Conservation (phyloP, 2,888 invertebrate species). For the Athalia circularis region DNA sequence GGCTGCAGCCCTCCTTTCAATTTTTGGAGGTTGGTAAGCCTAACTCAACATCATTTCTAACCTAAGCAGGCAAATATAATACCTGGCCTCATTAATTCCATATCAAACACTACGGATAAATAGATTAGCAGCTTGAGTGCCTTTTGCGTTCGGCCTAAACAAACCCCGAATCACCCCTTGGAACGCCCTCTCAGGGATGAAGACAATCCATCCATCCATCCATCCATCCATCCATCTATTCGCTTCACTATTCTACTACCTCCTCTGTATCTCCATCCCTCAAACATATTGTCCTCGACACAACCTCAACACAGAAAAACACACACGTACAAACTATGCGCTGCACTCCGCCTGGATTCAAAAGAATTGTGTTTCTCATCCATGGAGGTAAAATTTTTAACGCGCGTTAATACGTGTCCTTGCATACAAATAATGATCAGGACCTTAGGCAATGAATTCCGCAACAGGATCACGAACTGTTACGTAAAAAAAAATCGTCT, state of each 20-base stretch:
- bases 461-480: too few species aligned
- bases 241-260: background rate
- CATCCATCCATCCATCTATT: constrained; percentile 53
- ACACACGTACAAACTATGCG: too few species aligned
- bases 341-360: too few species aligned
- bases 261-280: background rate
- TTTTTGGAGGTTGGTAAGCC: constrained; percentile 54
- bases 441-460: too few species aligned
- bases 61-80: constrained; percentile 56
- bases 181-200: constrained; percentile 41
- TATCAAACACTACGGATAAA: constrained; percentile 73
- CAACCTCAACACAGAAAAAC: background rate
- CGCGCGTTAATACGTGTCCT: too few species aligned
- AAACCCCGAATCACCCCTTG: constrained; percentile 56
- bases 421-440: too few species aligned
- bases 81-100: constrained; percentile 71
- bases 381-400: too few species aligned
- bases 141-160: constrained; percentile 67
- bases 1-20: background rate
- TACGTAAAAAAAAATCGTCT: too few species aligned
- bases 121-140: constrained; percentile 73
- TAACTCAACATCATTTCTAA: constrained; percentile 48
- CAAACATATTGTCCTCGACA: constrained; percentile 3
- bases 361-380: too few species aligned
- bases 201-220: constrained; percentile 46